Evolutionary conservation across 2,888 invertebrate genomes (phyloP), one percentile per base, ranked within the genome.

Genomic region (Dorcus hopei): DNA sequence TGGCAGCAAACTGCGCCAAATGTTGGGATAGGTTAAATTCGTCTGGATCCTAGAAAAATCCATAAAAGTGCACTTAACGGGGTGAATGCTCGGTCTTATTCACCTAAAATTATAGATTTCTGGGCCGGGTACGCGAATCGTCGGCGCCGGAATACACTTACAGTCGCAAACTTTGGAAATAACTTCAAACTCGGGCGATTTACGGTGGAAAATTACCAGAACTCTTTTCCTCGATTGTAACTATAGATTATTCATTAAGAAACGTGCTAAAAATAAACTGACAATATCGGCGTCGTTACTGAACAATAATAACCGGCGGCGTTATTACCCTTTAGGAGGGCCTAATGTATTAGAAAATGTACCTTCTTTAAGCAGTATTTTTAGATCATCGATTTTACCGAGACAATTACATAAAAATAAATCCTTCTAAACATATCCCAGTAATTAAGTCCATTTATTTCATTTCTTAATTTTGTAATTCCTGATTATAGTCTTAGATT

Each of bases 71-170:
- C 45, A 45, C 14, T 45, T 45, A 49, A 19, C 4, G 49, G 61
- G 61, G 61, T 61, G 54, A 61, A 57, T 54, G 61, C 52, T 54
- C 61, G 47, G 51, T 57, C 52, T 57, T 54, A 51, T 40, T 40
- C 39, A 40, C 38, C 41, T 52, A 40, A 40, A 52, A 59, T 57
- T 53, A 60, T 62, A 59, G 56, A 59, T 58, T 58, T 61, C 16
- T 55, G 52, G 50, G 58, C 47, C 48, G 54, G 42, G 52, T 62
- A 50, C 59, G 56, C 58, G 58, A 58, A 53, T 59, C 49, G 53
- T 57, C 54, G 62, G 62, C 62, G 62, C 62, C 62, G 59, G 39
- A 33, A 53, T 54, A 61, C 57, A 50, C 53, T 60, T 59, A 59
- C 54, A 59, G 49, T 53, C 56, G 59, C 52, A 59, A 57, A 59